Evolutionary conservation across 2,888 invertebrate species (phyloP).

Genomic region (Patella ulyssiponensis): DNA sequence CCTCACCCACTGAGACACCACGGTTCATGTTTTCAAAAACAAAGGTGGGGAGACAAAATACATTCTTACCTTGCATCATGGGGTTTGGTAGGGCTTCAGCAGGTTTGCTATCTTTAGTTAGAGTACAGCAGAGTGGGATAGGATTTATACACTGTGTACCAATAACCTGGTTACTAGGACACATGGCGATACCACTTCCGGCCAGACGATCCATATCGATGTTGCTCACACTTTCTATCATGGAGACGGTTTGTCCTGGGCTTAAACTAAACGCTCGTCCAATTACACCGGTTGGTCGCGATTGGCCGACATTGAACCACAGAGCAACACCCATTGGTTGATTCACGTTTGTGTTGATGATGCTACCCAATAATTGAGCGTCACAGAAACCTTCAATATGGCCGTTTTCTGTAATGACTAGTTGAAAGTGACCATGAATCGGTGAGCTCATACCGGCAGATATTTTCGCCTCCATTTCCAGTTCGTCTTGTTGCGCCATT

Average conservation of each 20-base stretch:
- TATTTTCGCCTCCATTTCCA: not conserved
- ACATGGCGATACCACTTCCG: not conserved
- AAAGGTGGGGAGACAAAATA: too few species aligned
- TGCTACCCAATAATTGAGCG: not conserved
- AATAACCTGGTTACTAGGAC: not conserved
- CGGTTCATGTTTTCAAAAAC: too few species aligned
- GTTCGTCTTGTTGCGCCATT: not conserved
- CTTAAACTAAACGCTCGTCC: not conserved
- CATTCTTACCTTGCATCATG: slow-evolving; percentile 2
- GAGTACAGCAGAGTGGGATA: not conserved
- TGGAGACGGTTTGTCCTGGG: not conserved
- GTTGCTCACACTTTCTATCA: not conserved
- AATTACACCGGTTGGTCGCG: not conserved
- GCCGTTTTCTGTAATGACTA: not conserved
- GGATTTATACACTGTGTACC: not conserved
- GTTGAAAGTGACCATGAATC: not conserved
- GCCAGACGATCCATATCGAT: not conserved
- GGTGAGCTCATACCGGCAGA: slow-evolving; percentile 6
- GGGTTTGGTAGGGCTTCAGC: not conserved
- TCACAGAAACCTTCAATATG: slow-evolving; percentile 11
- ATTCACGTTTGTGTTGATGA: not conserved
- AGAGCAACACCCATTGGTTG: not conserved
- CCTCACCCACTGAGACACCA: too few species aligned
- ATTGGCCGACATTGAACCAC: not conserved
- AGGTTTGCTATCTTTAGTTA: not conserved